Evolutionary conservation across 2,113 vertebrate species (phyloP).

Genomic region (Mesitornis unicolor): DNA sequence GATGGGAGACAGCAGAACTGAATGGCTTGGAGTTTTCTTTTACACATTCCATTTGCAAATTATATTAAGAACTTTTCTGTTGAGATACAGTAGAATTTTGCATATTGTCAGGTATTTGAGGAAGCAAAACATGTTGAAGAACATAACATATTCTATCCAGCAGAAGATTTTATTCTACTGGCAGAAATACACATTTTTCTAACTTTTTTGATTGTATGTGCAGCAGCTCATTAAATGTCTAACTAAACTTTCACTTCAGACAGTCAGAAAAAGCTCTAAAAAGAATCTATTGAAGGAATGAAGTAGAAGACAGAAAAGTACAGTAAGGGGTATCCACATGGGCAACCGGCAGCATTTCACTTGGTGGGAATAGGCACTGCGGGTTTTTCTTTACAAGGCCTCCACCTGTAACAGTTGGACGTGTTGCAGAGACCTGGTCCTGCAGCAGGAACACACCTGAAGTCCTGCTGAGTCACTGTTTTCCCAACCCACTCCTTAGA

Average conservation of each 20-base stretch:
- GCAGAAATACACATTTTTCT: background rate
- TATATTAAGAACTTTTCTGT: background rate
- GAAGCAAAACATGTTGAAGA: conserved; percentile 34
- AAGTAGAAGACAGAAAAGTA: background rate
- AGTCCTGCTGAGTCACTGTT: background rate
- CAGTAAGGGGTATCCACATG: background rate
- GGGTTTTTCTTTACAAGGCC: background rate
- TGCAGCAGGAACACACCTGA: background rate
- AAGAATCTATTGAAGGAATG: background rate
- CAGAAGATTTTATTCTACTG: background rate
- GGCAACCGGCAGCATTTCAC: background rate
- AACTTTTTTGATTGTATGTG: background rate
- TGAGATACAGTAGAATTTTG: conserved; percentile 5
- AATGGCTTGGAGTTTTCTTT: background rate
- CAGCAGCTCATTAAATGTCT: conserved; percentile 6
- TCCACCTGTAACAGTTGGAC: background rate
- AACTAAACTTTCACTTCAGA: conserved; percentile 24
- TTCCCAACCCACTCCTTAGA: background rate
- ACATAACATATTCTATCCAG: background rate
- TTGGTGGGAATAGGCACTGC: background rate
- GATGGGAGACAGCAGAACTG: background rate
- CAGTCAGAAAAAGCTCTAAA: background rate
- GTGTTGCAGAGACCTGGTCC: background rate
- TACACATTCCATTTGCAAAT: background rate
- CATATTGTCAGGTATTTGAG: conserved; percentile 15